phyloP scores from a whole-genome alignment of 1,140 invertebrate species.

The Anagrus nilaparvatae region DNA sequence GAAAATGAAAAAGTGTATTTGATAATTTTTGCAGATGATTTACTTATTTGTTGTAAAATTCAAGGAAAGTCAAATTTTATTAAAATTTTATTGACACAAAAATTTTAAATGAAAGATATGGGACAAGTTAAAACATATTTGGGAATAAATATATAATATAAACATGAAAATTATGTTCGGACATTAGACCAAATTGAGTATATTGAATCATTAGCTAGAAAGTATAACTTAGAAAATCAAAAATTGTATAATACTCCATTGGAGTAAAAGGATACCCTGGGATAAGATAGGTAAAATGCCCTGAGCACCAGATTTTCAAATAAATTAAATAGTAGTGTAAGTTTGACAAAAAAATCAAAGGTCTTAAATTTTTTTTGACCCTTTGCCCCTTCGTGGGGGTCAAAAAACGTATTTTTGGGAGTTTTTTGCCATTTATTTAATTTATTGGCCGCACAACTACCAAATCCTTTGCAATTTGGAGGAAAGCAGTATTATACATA shows the following conservation, averaged over 20 bases:
- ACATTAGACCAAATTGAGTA: conserved; percentile 9
- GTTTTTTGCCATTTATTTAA: too few species aligned
- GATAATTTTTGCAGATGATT: conserved; percentile 26
- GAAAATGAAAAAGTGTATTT: conserved; percentile 12
- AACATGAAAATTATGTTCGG: conserved; percentile 1
- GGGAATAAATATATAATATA: conserved; percentile 9
- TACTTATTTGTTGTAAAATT: conserved; percentile 23
- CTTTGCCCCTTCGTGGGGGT: too few species aligned
- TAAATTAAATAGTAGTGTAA: too few species aligned
- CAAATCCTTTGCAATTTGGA: too few species aligned
- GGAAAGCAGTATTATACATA: too few species aligned
- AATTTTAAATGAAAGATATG: conserved; percentile 18
- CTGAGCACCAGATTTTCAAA: too few species aligned
- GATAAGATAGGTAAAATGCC: too few species aligned
- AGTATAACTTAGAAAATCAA: conserved; percentile 10
- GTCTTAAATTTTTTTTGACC: too few species aligned
- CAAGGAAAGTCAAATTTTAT: conserved; percentile 3
- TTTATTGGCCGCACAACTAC: too few species aligned
- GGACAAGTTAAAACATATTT: conserved; percentile 12
- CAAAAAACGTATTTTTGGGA: too few species aligned
- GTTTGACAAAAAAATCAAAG: too few species aligned
- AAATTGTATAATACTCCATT: conserved; percentile 8
- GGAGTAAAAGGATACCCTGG: too few species aligned
- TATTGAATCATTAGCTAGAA: conserved; percentile 9
- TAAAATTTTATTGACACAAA: conserved; percentile 8